Base-by-base conservation (phyloP, 2,888 invertebrate genomes). In the Glyphotaelius pellucidus region DNA sequence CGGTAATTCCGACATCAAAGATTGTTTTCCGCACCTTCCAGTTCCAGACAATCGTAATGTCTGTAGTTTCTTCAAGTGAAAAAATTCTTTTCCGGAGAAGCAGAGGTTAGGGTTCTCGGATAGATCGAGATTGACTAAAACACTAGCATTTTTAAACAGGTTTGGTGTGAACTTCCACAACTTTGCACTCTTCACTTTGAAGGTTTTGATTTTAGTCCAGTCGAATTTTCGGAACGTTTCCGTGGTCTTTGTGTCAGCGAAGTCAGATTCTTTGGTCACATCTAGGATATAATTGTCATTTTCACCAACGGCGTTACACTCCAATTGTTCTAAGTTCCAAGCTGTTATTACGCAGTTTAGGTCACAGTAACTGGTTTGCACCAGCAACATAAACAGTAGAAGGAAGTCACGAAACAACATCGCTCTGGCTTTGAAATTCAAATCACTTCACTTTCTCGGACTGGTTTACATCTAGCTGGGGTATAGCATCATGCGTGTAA, bases 11-110 rank as follows among this genome's bases (percentile, higher is more conserved):
- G 52, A 12, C 4, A 52, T 12, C 15, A 47, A 14, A 14, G 30
- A 30, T 47, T n/a, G 14, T 52, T 30, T 32, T 9, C 12, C 31
- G 52, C 30, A 52, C 32, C 30, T 47, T 0, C 52, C 52, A 42
- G 52, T 87, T 30, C 87, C 87, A 15, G 87, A 47, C 31, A 87
- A 15, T 14, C 87, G 87, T 14, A 87, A 15, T 9, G 87, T 52
- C 9, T 31, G 52, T 4, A 87, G 52, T 5, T 47, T 31, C 31
- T 32, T 52, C 15, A 87, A 31, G 19, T 47, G 19, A 30, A n/a
- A 11, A 30, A 52, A 87, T 19, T 52, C 47, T 30, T 87, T 32
- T 15, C 47, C 47, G 1, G 19, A 42, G 31, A 87, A 52, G 5
- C 32, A 32, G 12, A 87, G 47, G 30, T 87, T 25, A 5, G 47